phyloP scores from a whole-genome alignment of 2,888 invertebrate genomes.

The Cacoxenus indagator region DNA sequence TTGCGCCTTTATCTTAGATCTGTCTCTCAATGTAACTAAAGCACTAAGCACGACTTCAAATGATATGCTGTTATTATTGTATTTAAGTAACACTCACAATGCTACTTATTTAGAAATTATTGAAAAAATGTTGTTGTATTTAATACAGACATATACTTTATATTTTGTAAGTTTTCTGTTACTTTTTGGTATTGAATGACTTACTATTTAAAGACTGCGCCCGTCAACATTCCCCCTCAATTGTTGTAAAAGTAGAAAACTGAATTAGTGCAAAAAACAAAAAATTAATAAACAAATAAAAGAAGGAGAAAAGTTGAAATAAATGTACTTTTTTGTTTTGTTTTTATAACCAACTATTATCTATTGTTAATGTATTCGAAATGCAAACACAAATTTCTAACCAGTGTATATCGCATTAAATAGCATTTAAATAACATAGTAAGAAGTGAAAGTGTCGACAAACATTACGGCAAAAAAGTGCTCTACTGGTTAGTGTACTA shows the following conservation, averaged over 20 bases:
- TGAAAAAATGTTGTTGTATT: background rate
- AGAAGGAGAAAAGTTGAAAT: background rate
- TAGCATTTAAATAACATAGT: too few relatives aligned
- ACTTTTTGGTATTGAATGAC: background rate
- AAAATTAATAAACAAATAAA: background rate
- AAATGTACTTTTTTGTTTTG: background rate
- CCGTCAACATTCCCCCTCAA: background rate
- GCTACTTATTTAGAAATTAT: background rate
- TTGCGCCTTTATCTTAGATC: slow-evolving; percentile 4
- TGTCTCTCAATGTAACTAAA: slow-evolving; percentile 6
- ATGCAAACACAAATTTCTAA: too few relatives aligned
- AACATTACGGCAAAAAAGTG: too few relatives aligned
- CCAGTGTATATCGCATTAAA: too few relatives aligned
- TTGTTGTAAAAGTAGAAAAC: background rate
- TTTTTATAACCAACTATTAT: too few relatives aligned
- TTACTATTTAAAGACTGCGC: background rate
- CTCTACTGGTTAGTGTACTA: too few relatives aligned
- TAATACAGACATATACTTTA: background rate
- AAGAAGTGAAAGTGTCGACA: too few relatives aligned
- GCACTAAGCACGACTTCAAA: background rate
- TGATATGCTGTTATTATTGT: background rate
- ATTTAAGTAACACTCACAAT: background rate
- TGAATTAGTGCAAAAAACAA: background rate
- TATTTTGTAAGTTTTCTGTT: slow-evolving; percentile 5
- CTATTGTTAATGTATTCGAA: too few relatives aligned